Percentiles rank a stretch among this genome's conserved stretches.
These are phyloP conservation scores for Dendrocincla fuliginosa DNA, from an alignment of 2,797 vertebrate genomes.

Conservation along the genomic window DNA sequence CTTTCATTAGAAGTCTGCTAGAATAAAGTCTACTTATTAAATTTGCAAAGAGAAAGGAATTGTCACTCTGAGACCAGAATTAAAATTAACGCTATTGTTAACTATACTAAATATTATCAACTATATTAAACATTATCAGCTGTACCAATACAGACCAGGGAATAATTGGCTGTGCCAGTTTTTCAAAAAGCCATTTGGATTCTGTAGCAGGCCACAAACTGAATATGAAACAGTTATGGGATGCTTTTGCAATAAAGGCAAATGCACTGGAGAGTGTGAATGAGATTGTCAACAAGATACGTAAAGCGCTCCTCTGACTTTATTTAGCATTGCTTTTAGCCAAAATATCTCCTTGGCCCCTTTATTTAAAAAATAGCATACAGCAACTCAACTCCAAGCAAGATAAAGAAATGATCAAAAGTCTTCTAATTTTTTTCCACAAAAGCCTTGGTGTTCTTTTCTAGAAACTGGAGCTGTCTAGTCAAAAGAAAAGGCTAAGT, in stretches of 20 bases:
- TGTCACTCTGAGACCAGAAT: neutral
- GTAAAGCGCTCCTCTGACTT: neutral
- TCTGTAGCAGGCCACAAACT: neutral
- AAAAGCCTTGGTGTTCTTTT: neutral
- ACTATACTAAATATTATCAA: neutral
- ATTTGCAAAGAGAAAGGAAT: neutral
- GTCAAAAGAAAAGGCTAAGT: neutral
- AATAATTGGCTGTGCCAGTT: neutral
- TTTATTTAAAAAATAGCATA: neutral
- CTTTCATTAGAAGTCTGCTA: neutral
- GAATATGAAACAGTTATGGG: neutral
- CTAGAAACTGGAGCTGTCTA: neutral
- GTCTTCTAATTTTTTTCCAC: neutral
- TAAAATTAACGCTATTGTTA: neutral
- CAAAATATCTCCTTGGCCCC: neutral
- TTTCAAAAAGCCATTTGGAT: neutral
- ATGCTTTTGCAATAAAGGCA: neutral
- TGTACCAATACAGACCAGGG: neutral
- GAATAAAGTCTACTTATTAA: neutral
- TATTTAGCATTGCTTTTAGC: neutral
- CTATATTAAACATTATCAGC: neutral
- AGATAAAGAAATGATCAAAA: neutral
- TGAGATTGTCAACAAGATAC: neutral
- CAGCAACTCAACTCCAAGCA: neutral
- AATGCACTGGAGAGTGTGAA: neutral